phyloP scores from a whole-genome alignment of 2,113 vertebrate genomes.

The Enhydra lutris region DNA sequence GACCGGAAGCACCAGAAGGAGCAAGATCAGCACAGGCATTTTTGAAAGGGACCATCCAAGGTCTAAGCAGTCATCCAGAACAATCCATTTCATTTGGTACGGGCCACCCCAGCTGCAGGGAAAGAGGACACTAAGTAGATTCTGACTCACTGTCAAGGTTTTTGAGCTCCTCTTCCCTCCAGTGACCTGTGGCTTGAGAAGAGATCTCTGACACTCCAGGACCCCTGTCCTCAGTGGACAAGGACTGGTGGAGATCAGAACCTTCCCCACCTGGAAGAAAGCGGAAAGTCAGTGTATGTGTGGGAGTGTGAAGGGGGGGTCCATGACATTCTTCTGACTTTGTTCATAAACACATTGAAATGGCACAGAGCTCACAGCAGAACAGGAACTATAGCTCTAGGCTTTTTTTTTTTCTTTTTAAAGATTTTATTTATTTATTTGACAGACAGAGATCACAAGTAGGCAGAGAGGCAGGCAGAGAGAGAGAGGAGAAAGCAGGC shows the following conservation, averaged over 20 bases:
- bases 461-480: no score
- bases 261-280: background rate
- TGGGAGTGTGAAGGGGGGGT: accelerated
- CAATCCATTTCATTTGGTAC: background rate
- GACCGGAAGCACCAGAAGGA: background rate
- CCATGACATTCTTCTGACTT: background rate
- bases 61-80: no score
- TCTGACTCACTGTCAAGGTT: background rate
- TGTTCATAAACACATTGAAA: background rate
- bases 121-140: background rate
- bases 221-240: accelerated
- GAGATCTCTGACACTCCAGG: background rate
- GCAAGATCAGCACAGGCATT: accelerated
- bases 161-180: background rate
- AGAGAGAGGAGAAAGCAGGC: no score
- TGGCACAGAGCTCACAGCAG: background rate
- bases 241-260: background rate
- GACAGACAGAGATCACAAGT: no score
- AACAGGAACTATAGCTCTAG: background rate
- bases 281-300: accelerated
- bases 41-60: background rate
- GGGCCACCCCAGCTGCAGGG: background rate
- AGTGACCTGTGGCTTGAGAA: background rate
- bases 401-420: no score
- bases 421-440: no score